Conservation (phyloP, 2,797 vertebrate species). For the Nyctibius grandis region DNA sequence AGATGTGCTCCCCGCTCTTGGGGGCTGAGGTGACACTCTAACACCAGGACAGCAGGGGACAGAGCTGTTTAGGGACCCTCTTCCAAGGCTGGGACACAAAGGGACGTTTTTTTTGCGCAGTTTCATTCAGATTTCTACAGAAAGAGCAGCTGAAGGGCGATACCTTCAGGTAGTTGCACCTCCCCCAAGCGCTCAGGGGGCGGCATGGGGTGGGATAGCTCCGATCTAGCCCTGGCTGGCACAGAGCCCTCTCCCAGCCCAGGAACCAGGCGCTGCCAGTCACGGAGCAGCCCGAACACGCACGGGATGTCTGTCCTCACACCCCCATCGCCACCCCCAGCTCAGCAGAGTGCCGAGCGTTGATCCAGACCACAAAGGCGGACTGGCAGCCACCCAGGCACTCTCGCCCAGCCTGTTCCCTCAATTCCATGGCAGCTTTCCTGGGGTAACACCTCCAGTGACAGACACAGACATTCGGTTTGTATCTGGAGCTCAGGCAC, state of each 20-base stretch:
- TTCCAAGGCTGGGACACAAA: background rate
- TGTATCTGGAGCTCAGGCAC: background rate
- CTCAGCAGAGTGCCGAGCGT: background rate
- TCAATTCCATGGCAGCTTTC: background rate
- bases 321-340: background rate
- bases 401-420: background rate
- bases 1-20: accelerated
- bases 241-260: background rate
- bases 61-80: background rate
- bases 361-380: background rate
- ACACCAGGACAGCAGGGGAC: background rate
- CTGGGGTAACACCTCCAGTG: background rate
- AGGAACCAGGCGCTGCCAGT: background rate
- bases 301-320: background rate
- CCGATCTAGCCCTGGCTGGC: background rate
- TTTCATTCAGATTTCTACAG: background rate
- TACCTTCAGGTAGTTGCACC: accelerated
- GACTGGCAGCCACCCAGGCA: background rate
- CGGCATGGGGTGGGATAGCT: background rate
- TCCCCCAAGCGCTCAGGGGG: background rate
- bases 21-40: background rate
- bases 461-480: background rate
- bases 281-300: background rate
- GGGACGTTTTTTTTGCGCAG: background rate
- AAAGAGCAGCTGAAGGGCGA: background rate